Base-by-base conservation (phyloP, 2,113 vertebrate species). In the Platysteira castanea region DNA sequence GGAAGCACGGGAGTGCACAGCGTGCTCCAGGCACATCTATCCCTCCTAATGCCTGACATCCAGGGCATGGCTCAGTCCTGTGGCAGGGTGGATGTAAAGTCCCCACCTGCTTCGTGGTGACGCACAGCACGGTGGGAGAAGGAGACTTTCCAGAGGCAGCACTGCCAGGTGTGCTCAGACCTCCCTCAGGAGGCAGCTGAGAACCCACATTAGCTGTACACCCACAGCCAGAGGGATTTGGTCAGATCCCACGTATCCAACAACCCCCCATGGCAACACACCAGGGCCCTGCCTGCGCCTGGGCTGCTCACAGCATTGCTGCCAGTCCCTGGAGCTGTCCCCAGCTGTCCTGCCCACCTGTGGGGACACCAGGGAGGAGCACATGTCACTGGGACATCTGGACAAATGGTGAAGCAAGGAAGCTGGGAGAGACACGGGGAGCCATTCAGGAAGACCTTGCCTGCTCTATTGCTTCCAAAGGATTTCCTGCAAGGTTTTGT, bases 401-500 rank as follows among this genome's bases (percentile, higher is more conserved):
- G 59, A 65, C 46, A 88, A 56, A 70, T 44, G 28, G 21, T 68
- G 56, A 67, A 83, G n/a, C 53, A 23, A 47, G 54, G 67, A 47
- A 59, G 63, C 64, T 69, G 73, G 70, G 83, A 95, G 81, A 91
- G 94, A 97, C 95, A 91, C 24, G 4, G 93, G 91, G 92, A 96
- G 47, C 63, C 79, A 94, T 98, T 97, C 97, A 98, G 98, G 98
- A 98, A 97, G 87, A 93, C 67, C 22, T 73, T 95, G 89, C 80
- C 94, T 89, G 67, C 56, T 88, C 60, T 96, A 97, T 97, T 97
- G 92, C 96, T 98, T 98, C 97, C 97, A 87, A 50, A 93, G 97
- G 97, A 97, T 97, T 98, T 98, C 98, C 98, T 97, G 97, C 78
- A 57, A 90, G 77, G 91, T 90, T 95, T 93, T 96, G 57, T 87